These are phyloP conservation scores for Clarias pachynema DNA, from an alignment of 2,797 vertebrate genomes.

Conservation along the genomic window DNA sequence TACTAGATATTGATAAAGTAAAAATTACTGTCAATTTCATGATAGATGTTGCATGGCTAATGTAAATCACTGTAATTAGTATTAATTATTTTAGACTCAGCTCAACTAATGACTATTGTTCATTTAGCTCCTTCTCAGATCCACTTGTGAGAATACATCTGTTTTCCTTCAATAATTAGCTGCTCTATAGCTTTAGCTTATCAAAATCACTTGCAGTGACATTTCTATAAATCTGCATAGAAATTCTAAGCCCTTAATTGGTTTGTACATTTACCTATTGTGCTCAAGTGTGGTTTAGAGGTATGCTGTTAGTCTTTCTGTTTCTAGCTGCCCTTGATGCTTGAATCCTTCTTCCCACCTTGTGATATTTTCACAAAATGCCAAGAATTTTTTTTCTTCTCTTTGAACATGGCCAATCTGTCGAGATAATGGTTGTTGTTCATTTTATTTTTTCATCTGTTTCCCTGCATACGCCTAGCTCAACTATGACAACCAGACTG, in stretches of 20 bases:
- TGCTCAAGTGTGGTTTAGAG: slow-evolving; percentile 21
- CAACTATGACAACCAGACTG: not conserved
- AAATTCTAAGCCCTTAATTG: slow-evolving; percentile 37
- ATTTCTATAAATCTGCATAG: slow-evolving; percentile 47
- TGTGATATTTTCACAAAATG: slow-evolving; percentile 44
- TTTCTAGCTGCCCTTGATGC: slow-evolving; percentile 22
- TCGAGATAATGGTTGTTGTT: slow-evolving; percentile 33
- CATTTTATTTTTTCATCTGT: slow-evolving; percentile 3
- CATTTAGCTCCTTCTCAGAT: slow-evolving; percentile 12
- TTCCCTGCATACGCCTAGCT: not conserved
- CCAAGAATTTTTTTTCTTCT: not conserved
- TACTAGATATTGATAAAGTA: no score
- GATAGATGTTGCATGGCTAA: slow-evolving; percentile 37
- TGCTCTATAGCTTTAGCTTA: slow-evolving; percentile 28
- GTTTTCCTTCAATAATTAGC: slow-evolving; percentile 37
- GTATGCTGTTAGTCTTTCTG: slow-evolving; percentile 19
- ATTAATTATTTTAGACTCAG: slow-evolving; percentile 19
- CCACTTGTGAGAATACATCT: slow-evolving; percentile 39
- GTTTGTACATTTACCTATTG: slow-evolving; percentile 32
- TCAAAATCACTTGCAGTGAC: slow-evolving; percentile 38
- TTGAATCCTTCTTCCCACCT: slow-evolving; percentile 29
- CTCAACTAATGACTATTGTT: slow-evolving; percentile 38
- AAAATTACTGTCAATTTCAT: not conserved
- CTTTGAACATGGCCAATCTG: slow-evolving; percentile 30
- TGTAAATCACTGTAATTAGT: slow-evolving; percentile 43